Percentiles rank a stretch among this genome's conserved stretches.
Evolutionary conservation across 2,113 vertebrate species (phyloP).

Genomic region (Ardeotis arabs): DNA sequence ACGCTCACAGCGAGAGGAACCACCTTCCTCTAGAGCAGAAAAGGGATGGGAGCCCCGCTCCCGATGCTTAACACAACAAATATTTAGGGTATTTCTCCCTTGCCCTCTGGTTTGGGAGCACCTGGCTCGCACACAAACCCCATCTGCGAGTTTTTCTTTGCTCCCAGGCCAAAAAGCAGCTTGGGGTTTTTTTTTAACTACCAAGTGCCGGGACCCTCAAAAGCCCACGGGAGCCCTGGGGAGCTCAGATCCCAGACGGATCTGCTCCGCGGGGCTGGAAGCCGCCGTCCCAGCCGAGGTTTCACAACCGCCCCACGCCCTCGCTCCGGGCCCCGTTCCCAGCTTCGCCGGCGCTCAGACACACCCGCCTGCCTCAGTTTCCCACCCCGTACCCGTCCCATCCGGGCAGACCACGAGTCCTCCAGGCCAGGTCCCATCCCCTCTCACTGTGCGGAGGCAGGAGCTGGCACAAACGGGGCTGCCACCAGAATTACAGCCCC

Average conservation of each 20-base stretch:
- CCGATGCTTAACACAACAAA: no score
- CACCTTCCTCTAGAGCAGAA: background rate
- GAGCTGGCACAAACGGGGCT: background rate
- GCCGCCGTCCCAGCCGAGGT: background rate
- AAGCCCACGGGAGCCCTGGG: background rate
- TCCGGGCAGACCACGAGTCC: background rate
- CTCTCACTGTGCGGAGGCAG: background rate
- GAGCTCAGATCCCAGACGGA: background rate
- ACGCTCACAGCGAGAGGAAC: rapidly evolving
- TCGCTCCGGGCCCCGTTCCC: conserved; percentile 1
- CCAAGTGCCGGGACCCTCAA: background rate
- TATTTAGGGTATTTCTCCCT: background rate
- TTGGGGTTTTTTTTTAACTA: background rate
- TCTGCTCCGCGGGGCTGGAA: background rate
- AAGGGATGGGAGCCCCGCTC: background rate
- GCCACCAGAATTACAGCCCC: background rate
- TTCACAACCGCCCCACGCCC: conserved; percentile 8
- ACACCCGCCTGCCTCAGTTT: conserved; percentile 24
- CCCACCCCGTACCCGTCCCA: background rate
- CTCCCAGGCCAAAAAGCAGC: background rate
- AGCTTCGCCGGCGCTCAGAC: background rate
- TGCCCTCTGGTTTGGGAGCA: background rate
- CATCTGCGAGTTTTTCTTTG: background rate
- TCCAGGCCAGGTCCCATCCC: background rate
- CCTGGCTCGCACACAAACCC: background rate